These are phyloP conservation scores for Tauraco erythrolophus DNA, from an alignment of 2,113 vertebrate species.

Conservation along the genomic window DNA sequence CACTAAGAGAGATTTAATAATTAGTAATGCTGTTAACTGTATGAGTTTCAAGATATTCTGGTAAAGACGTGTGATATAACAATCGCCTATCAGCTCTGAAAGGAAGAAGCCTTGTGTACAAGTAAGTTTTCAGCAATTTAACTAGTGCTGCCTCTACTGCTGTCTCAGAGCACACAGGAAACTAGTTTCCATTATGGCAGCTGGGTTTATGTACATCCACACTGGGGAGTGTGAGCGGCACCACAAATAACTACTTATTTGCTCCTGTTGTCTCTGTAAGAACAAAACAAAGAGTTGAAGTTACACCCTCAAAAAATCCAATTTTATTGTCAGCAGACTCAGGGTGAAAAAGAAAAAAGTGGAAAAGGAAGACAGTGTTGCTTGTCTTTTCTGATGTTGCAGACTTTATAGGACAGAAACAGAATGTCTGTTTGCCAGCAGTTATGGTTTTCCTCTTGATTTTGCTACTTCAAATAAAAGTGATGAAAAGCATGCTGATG, in stretches of 20 bases:
- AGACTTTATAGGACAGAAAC: neutral
- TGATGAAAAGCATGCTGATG: neutral
- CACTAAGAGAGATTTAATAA: neutral
- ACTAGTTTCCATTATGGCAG: neutral
- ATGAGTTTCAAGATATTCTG: neutral
- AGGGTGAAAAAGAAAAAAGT: neutral
- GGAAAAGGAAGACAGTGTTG: neutral
- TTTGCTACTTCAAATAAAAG: neutral
- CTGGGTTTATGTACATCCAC: neutral
- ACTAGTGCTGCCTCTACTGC: neutral
- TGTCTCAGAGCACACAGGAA: neutral
- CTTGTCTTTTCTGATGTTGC: neutral
- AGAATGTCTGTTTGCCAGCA: neutral
- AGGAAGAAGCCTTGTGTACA: neutral
- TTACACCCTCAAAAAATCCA: neutral
- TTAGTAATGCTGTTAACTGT: neutral
- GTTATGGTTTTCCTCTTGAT: neutral
- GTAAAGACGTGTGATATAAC: neutral
- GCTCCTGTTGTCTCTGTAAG: neutral
- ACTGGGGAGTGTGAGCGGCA: fast-evolving
- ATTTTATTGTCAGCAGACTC: neutral
- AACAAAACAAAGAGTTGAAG: neutral
- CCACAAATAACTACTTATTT: neutral
- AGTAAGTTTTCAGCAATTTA: neutral
- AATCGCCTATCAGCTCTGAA: neutral